Percentiles rank a stretch among this genome's conserved stretches.
Evolutionary conservation across 2,888 invertebrate genomes (phyloP).

Genomic region (Mycalesis mineus): DNA sequence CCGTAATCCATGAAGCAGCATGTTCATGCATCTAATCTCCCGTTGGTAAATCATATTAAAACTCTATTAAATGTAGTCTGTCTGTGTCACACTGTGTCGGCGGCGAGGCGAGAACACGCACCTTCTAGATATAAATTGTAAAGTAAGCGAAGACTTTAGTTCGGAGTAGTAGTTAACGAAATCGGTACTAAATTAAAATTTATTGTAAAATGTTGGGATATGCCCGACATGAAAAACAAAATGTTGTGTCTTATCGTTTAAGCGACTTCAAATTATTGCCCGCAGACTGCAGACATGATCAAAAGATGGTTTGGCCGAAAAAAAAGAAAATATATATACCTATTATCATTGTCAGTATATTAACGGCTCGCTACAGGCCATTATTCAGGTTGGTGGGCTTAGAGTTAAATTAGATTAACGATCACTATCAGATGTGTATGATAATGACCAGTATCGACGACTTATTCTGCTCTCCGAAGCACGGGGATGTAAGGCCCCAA

Average conservation of each 20-base stretch:
- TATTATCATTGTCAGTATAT: no score
- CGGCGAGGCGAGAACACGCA: background rate
- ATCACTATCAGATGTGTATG: no score
- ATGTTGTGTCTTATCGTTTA: slow-evolving; percentile 25
- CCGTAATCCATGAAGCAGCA: no score
- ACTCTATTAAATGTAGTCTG: background rate
- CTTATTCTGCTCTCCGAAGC: no score
- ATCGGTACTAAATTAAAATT: slow-evolving; percentile 33
- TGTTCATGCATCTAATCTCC: no score
- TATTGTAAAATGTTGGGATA: slow-evolving; percentile 34
- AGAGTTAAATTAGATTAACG: no score
- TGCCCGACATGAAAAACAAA: slow-evolving; percentile 17
- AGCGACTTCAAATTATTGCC: slow-evolving; percentile 20
- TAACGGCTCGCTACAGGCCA: no score
- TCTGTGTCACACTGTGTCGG: background rate
- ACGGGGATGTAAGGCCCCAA: no score
- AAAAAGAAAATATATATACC: no score
- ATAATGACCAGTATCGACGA: no score
- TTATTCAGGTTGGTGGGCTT: no score
- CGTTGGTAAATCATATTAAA: no score
- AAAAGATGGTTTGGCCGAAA: background rate
- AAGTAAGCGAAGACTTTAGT: slow-evolving; percentile 26
- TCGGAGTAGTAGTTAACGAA: slow-evolving; percentile 21
- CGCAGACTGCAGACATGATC: background rate
- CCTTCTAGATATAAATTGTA: slow-evolving; percentile 20